Conservation (phyloP, 2,888 invertebrate genomes). For the Tiphia femorata region DNA sequence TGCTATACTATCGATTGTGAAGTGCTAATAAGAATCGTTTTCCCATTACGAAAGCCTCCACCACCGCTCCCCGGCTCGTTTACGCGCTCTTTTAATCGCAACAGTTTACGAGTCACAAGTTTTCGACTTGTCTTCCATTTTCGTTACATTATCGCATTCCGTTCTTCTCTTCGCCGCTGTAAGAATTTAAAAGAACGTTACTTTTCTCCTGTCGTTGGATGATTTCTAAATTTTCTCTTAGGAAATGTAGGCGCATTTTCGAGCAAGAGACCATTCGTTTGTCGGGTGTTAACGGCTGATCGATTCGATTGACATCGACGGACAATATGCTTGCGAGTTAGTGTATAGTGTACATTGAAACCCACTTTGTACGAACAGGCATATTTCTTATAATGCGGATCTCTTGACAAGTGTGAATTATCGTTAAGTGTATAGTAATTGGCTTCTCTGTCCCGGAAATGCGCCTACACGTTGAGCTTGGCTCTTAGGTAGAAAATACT, state of each 20-base stretch:
- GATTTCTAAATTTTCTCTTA: constrained; percentile 14
- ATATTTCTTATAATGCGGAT: no score
- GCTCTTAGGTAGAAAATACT: constrained; percentile 54
- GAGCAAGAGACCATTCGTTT: constrained; percentile 29
- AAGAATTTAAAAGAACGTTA: constrained; percentile 28
- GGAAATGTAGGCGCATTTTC: constrained; percentile 45
- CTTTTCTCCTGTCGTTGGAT: constrained; percentile 14
- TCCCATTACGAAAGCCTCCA: constrained; percentile 33
- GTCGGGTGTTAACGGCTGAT: no score
- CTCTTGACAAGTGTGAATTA: no score
- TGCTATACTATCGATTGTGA: constrained; percentile 27
- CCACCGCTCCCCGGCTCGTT: constrained; percentile 51
- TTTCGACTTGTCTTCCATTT: constrained; percentile 29
- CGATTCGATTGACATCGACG: no score
- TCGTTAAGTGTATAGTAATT: no score
- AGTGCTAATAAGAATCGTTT: constrained; percentile 32
- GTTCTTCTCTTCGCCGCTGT: constrained; percentile 20
- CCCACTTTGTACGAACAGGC: no score
- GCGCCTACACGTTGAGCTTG: constrained; percentile 54
- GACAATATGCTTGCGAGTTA: no score
- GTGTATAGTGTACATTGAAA: no score
- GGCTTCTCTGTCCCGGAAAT: constrained; percentile 40
- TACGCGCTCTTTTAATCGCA: constrained; percentile 12
- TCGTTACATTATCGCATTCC: constrained; percentile 18
- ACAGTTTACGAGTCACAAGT: constrained; percentile 22